Conservation (phyloP, 1,140 invertebrate species). For the Drosophila rhopaloa region DNA sequence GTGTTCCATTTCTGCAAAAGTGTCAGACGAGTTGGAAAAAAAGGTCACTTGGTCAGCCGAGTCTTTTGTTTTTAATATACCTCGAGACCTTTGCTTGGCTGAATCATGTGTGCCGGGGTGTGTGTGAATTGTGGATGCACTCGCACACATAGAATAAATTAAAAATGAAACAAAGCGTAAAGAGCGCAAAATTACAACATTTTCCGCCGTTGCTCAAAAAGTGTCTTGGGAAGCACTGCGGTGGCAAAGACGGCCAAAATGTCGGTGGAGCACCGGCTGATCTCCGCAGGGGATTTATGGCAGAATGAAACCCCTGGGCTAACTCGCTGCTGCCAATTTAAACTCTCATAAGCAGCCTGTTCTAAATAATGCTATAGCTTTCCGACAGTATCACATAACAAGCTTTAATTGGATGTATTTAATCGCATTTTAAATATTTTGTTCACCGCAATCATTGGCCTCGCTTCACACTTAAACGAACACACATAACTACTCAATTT, state of each 20-base stretch:
- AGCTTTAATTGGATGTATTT: too few relatives aligned
- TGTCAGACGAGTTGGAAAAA: conserved; percentile 65
- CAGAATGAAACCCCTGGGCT: not conserved
- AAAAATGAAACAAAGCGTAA: conserved; percentile 83
- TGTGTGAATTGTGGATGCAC: conserved; percentile 69
- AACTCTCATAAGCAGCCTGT: not conserved
- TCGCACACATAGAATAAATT: conserved; percentile 77
- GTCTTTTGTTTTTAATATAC: conserved; percentile 72
- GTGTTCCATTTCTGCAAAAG: conserved; percentile 74
- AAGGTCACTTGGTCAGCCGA: conserved; percentile 77
- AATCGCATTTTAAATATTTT: not conserved
- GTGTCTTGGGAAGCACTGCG: conserved; percentile 49
- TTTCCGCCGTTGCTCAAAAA: conserved; percentile 80
- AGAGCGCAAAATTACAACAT: conserved; percentile 79
- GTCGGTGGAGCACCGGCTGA: not conserved
- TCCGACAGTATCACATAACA: not conserved
- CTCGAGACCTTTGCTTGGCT: conserved; percentile 64
- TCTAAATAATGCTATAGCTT: not conserved
- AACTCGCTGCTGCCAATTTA: not conserved
- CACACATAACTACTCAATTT: not conserved
- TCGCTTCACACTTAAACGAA: not conserved
- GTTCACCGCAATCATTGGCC: not conserved
- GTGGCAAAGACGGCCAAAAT: conserved; percentile 37
- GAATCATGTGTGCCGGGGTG: conserved; percentile 32
- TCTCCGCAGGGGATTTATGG: not conserved